Percentiles rank a stretch among this genome's conserved stretches.
Evolutionary conservation across 2,888 invertebrate species (phyloP).

Genomic region (Amphipyra tragopoginis): DNA sequence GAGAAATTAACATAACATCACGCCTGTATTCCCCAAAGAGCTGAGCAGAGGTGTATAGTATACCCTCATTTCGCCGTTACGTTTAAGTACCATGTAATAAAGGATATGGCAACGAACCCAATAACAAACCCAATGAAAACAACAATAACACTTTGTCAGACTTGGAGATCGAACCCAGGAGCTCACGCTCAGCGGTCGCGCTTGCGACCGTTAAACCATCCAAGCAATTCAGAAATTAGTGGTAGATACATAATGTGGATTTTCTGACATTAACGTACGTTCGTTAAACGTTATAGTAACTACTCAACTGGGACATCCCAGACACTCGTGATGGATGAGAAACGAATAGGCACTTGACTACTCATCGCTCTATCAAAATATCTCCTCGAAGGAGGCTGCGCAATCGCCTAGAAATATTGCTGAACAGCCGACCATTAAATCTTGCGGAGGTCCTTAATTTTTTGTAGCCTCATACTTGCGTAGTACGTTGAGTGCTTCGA

Average conservation of each 20-base stretch:
- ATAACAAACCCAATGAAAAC: too few relatives aligned
- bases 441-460: constrained; percentile 32
- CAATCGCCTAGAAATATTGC: constrained; percentile 55
- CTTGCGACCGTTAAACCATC: too few relatives aligned
- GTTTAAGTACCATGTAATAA: too few relatives aligned
- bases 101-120: too few relatives aligned
- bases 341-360: constrained; percentile 67
- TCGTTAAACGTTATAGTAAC: constrained; percentile 57
- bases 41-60: too few relatives aligned
- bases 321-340: constrained; percentile 69
- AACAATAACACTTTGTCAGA: too few relatives aligned
- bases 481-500: not conserved
- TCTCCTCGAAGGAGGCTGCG: constrained; percentile 60
- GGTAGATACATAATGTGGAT: constrained; percentile 10
- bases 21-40: too few relatives aligned
- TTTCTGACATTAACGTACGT: constrained; percentile 49
- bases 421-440: constrained; percentile 41
- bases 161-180: too few relatives aligned
- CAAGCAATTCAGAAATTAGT: too few relatives aligned
- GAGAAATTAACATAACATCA: too few relatives aligned
- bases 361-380: constrained; percentile 67
- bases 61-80: too few relatives aligned
- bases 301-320: constrained; percentile 53
- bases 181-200: too few relatives aligned
- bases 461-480: constrained; percentile 25